Conservation (phyloP, 2,797 vertebrate species). For the Bradypodion pumilum region DNA sequence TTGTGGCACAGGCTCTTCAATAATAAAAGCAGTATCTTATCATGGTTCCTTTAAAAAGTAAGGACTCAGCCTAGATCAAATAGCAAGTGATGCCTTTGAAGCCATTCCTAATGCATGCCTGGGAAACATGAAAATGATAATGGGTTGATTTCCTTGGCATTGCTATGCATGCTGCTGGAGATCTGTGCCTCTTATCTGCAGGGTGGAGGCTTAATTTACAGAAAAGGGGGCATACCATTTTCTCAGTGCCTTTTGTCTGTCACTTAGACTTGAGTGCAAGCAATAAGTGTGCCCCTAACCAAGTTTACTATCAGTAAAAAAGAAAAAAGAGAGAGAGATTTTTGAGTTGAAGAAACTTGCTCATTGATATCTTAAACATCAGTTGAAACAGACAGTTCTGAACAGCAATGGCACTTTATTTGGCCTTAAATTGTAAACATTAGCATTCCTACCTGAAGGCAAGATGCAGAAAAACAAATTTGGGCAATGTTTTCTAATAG, state of each 20-base stretch:
- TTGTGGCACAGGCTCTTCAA: conserved; percentile 44
- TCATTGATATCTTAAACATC: conserved; percentile 38
- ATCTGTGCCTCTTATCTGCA: conserved; percentile 48
- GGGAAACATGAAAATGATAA: conserved; percentile 52
- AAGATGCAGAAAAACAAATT: not conserved
- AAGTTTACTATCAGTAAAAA: conserved; percentile 27
- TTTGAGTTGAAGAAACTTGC: conserved; percentile 21
- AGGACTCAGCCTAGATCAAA: conserved; percentile 64
- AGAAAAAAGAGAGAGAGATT: conserved; percentile 29
- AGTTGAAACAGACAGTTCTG: not conserved
- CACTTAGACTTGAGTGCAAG: conserved; percentile 35
- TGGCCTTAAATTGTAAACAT: too few species aligned
- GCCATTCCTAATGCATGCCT: conserved; percentile 43
- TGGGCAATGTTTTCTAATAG: not conserved
- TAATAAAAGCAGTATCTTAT: conserved; percentile 53
- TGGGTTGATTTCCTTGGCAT: conserved; percentile 40
- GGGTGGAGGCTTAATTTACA: conserved; percentile 50
- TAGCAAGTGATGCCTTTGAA: conserved; percentile 52
- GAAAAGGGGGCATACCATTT: conserved; percentile 8
- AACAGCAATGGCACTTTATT: not conserved
- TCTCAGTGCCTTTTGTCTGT: conserved; percentile 45
- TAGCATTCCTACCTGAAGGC: not conserved
- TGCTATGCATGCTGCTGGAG: conserved; percentile 24
- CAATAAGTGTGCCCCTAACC: conserved; percentile 9
- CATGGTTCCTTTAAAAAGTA: conserved; percentile 47